These are phyloP conservation scores for Rhadina sibilatrix DNA, from an alignment of 2,113 vertebrate genomes.

Conservation along the genomic window DNA sequence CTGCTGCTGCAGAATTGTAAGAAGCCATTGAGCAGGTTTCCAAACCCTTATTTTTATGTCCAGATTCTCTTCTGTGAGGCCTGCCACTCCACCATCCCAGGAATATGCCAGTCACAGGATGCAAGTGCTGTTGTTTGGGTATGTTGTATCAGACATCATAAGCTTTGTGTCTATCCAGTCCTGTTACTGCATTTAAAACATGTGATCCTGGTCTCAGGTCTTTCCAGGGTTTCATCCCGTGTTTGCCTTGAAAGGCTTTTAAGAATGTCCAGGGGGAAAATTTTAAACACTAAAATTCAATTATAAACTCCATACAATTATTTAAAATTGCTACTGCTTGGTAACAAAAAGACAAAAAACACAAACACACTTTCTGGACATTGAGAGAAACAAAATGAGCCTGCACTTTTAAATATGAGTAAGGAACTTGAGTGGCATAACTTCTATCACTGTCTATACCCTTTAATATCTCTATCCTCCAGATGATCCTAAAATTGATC, in stretches of 20 bases:
- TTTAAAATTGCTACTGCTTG: neutral
- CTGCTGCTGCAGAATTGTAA: neutral
- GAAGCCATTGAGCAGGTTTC: neutral
- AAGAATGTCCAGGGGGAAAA: neutral
- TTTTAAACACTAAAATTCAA: neutral
- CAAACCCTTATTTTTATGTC: neutral
- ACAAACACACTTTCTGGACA: neutral
- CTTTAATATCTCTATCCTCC: neutral
- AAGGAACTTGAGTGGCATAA: neutral
- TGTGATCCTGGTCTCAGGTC: neutral
- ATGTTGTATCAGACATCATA: neutral
- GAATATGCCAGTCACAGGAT: neutral
- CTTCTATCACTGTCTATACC: neutral
- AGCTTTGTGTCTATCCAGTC: neutral
- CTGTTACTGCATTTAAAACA: neutral
- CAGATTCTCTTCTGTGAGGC: neutral
- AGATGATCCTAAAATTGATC: neutral
- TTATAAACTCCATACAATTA: neutral
- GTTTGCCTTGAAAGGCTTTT: neutral
- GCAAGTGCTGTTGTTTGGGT: rapidly evolving
- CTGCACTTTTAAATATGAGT: neutral
- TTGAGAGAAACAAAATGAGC: neutral
- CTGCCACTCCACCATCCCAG: neutral
- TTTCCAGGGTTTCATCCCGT: neutral
- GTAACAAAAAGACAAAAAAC: neutral